Conservation (phyloP, 2,113 vertebrate species). For the Oriolus oriolus region DNA sequence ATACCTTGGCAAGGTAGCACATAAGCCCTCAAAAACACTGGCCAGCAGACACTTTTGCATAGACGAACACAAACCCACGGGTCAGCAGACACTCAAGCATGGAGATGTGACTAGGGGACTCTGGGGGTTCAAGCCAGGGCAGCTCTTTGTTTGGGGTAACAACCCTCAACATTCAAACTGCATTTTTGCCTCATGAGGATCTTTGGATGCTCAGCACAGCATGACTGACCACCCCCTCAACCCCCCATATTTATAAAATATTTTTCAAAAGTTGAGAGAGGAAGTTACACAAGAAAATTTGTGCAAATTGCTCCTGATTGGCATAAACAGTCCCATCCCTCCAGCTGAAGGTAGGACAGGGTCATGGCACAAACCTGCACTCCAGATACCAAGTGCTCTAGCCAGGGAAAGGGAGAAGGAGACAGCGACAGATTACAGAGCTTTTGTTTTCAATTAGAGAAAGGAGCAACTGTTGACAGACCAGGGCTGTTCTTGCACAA, state of each 20-base stretch:
- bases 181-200: neutral
- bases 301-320: neutral
- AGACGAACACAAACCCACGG: neutral
- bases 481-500: constrained; percentile 1
- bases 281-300: neutral
- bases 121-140: neutral
- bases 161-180: neutral
- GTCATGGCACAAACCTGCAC: neutral
- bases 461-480: constrained; percentile 3
- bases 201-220: neutral
- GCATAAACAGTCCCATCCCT: neutral
- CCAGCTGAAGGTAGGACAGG: neutral
- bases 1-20: neutral
- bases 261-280: neutral
- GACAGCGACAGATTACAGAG: neutral
- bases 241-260: neutral
- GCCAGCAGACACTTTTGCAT: neutral
- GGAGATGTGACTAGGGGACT: neutral
- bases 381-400: accelerated
- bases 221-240: neutral
- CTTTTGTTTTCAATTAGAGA: constrained; percentile 23
- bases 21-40: neutral
- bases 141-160: neutral
- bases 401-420: neutral
- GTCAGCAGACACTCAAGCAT: neutral